Percentiles rank a stretch among this genome's conserved stretches.
Evolutionary conservation across 2,113 vertebrate genomes (phyloP).

Genomic region (Nansenia antarctica): DNA sequence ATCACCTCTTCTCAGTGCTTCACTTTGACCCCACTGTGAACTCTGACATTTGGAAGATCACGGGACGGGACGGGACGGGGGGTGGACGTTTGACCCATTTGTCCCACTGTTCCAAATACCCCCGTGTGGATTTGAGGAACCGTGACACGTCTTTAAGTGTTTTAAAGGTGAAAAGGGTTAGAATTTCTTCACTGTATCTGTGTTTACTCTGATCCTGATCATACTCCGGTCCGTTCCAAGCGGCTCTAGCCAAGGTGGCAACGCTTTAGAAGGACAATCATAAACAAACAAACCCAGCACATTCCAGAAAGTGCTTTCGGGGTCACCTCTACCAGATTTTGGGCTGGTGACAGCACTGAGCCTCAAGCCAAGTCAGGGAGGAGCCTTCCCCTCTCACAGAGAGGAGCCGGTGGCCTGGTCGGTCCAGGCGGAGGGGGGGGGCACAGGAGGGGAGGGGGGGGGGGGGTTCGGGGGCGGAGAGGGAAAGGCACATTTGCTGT

Average conservation of each 20-base stretch:
- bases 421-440: conserved; percentile 83
- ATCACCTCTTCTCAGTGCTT: conserved; percentile 69
- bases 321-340: conserved; percentile 93
- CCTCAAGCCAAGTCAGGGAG: conserved; percentile 93
- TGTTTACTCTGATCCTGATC: conserved; percentile 35
- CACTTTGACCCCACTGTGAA: conserved; percentile 75
- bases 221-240: conserved; percentile 47
- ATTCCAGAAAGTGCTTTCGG: conserved; percentile 77
- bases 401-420: conserved; percentile 90
- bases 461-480: conserved; percentile 75
- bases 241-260: conserved; percentile 56
- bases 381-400: conserved; percentile 86
- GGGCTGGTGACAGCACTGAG: conserved; percentile 91
- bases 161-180: conserved; percentile 60
- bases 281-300: conserved; percentile 64
- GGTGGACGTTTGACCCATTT: conserved; percentile 67
- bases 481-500: conserved; percentile 95
- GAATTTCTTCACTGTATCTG: conserved; percentile 33
- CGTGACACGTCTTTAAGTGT: conserved; percentile 63
- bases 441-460: conserved; percentile 12
- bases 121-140: conserved; percentile 65
- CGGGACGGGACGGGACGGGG: no score
- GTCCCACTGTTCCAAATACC: conserved; percentile 72
- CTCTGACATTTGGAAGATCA: conserved; percentile 75
- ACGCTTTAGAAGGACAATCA: conserved; percentile 65